These are phyloP conservation scores for Panthera uncia DNA, from an alignment of 2,113 vertebrate species.

Conservation along the genomic window DNA sequence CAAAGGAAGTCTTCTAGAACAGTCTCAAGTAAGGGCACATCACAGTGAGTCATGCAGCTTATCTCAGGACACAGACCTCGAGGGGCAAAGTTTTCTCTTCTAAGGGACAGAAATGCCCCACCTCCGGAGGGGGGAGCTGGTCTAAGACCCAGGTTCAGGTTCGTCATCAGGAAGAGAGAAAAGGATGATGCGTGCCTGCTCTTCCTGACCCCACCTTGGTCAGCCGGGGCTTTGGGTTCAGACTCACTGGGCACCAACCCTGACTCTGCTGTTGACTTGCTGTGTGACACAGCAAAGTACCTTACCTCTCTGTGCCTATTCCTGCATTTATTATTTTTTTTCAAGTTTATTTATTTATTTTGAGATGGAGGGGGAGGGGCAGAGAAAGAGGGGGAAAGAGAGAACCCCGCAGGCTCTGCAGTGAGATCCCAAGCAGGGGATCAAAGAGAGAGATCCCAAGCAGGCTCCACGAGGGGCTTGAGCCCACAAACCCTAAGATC, in stretches of 20 bases:
- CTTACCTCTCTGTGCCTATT: not conserved
- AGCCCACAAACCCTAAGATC: no score
- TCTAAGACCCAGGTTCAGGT: not conserved
- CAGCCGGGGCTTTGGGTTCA: not conserved
- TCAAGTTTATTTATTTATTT: no score
- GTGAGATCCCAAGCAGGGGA: no score
- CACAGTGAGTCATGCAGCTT: not conserved
- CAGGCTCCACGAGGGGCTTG: no score
- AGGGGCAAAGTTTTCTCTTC: not conserved
- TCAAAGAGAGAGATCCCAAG: no score
- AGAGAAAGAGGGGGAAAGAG: no score
- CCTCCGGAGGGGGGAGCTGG: not conserved
- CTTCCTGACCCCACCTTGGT: not conserved
- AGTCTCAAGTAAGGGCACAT: not conserved
- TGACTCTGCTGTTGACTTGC: not conserved
- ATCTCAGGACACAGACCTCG: not conserved
- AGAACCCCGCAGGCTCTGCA: no score
- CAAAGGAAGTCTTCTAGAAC: not conserved
- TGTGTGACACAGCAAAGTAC: not conserved
- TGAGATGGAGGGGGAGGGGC: no score
- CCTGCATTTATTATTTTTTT: not conserved
- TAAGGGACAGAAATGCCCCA: not conserved
- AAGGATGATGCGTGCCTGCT: rapidly evolving
- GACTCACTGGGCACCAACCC: not conserved
- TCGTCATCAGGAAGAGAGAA: not conserved